These are phyloP conservation scores for Drosophila nr. medialis DNA, from an alignment of 2,888 invertebrate species.

Conservation along the genomic window DNA sequence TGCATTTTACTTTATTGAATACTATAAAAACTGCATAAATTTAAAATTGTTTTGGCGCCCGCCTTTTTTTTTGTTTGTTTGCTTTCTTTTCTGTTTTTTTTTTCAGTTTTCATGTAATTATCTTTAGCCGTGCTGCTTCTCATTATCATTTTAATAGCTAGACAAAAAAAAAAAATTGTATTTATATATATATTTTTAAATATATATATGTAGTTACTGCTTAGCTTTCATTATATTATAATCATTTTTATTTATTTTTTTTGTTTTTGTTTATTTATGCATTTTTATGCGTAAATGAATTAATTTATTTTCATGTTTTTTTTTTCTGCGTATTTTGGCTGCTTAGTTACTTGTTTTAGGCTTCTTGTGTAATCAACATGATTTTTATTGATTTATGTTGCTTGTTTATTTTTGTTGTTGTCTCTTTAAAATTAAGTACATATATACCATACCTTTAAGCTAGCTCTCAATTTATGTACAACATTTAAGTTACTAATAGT, in stretches of 20 bases:
- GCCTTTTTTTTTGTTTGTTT: constrained; percentile 10
- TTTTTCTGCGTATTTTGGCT: constrained; percentile 56
- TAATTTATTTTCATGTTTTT: constrained; percentile 4
- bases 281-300: constrained; percentile 11
- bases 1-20: constrained; percentile 31
- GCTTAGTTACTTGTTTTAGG: constrained; percentile 56
- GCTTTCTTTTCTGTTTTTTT: constrained; percentile 4
- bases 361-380: constrained; percentile 53
- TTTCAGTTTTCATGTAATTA: constrained; percentile 15
- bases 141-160: constrained; percentile 51
- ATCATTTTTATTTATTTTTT: neutral
- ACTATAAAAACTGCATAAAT: constrained; percentile 73
- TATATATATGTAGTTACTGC: constrained; percentile 8
- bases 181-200: constrained; percentile 16
- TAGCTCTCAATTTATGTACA: constrained; percentile 72
- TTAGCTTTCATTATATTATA: constrained; percentile 4
- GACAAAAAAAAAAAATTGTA: constrained; percentile 44
- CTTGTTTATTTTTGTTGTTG: neutral
- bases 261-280: neutral
- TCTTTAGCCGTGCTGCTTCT: constrained; percentile 30
- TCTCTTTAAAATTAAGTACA: constrained; percentile 59
- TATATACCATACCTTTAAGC: constrained; percentile 54
- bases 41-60: constrained; percentile 67
- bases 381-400: constrained; percentile 7
- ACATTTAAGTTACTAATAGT: constrained; percentile 74